These are phyloP conservation scores for Aethina tumida DNA, from an alignment of 1,140 invertebrate genomes.

Conservation along the genomic window DNA sequence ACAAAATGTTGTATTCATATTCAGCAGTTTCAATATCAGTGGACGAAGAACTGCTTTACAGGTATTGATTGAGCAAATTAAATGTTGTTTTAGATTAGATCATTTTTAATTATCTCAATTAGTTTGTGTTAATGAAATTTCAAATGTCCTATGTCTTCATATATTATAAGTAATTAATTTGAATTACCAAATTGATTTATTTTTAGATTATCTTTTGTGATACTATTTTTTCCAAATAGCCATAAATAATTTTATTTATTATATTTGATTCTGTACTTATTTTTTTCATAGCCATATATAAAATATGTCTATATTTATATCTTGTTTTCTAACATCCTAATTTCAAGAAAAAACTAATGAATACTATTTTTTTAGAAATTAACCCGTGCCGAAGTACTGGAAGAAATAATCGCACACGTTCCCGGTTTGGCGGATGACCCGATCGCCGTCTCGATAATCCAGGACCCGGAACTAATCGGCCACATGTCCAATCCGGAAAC, in stretches of 20 bases:
- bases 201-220: too few species aligned
- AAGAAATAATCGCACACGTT: conserved; percentile 43
- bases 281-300: conserved; percentile 37
- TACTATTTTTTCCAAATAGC: too few species aligned
- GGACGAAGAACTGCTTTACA: too few species aligned
- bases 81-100: too few species aligned
- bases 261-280: too few species aligned
- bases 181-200: too few species aligned
- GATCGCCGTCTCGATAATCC: conserved; percentile 44
- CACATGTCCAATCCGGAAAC: conserved; percentile 44
- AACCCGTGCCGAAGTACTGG: conserved; percentile 40
- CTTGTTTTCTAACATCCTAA: conserved; percentile 1
- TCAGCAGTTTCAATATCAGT: conserved; percentile 39
- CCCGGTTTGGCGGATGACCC: conserved; percentile 43
- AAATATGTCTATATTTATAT: conserved; percentile 4
- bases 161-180: too few species aligned
- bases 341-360: conserved; percentile 3
- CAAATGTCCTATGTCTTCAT: too few species aligned
- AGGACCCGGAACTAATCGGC: conserved; percentile 44
- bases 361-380: conserved; percentile 37
- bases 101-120: too few species aligned
- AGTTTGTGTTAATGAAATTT: too few species aligned
- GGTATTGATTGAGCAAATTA: too few species aligned
- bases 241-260: too few species aligned
- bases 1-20: conserved; percentile 38